These are phyloP conservation scores for Pachycephala philippinensis DNA, from an alignment of 2,113 vertebrate species.

Conservation along the genomic window DNA sequence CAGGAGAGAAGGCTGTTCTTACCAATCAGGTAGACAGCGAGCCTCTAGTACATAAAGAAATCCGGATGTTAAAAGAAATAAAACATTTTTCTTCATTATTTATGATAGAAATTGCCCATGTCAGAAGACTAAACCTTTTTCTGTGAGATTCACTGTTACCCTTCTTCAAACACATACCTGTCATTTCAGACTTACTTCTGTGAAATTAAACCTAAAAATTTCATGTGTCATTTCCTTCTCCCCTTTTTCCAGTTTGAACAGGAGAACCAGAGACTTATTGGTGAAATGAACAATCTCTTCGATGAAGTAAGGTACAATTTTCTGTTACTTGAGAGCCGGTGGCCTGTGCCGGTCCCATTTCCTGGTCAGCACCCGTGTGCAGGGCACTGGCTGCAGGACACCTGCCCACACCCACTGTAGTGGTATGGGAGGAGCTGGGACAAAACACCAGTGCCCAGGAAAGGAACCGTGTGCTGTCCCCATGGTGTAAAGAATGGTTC, in stretches of 20 bases:
- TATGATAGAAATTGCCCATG: not conserved
- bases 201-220: not conserved
- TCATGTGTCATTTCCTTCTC: not conserved
- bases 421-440: not conserved
- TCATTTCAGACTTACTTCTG: not conserved
- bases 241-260: slow-evolving; percentile 87
- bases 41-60: not conserved
- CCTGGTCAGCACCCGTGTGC: not conserved
- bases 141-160: not conserved
- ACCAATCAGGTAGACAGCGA: not conserved
- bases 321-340: rapidly evolving
- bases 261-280: slow-evolving; percentile 92
- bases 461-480: rapidly evolving
- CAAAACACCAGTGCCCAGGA: rapidly evolving
- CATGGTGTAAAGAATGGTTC: not conserved
- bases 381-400: not conserved
- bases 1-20: not conserved
- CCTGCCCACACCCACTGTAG: rapidly evolving
- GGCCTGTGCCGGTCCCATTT: rapidly evolving
- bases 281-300: slow-evolving; percentile 93
- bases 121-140: not conserved
- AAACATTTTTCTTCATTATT: not conserved
- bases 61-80: not conserved
- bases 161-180: not conserved
- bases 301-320: slow-evolving; percentile 89